phyloP scores from a whole-genome alignment of 1,140 invertebrate species.

The Bradysia coprophila region DNA sequence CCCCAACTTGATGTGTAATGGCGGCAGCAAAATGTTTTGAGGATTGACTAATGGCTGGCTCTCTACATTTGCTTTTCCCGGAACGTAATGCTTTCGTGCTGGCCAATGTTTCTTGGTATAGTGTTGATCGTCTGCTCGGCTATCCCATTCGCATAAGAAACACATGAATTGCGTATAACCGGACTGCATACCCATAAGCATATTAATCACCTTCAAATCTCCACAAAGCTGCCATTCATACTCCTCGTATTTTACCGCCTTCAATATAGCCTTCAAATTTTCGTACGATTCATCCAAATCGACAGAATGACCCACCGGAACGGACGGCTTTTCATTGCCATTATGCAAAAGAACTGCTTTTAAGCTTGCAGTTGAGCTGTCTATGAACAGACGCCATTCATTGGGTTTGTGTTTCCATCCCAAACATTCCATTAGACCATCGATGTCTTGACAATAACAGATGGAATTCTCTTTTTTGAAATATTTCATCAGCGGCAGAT shows the following conservation, averaged over 20 bases:
- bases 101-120: constrained; percentile 7
- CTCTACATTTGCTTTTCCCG: background rate
- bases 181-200: constrained; percentile 13
- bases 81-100: background rate
- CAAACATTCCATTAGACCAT: too few species aligned
- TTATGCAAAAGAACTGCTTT: constrained; percentile 12
- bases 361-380: constrained; percentile 12
- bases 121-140: constrained; percentile 15
- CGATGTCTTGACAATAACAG: too few species aligned
- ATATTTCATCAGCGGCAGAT: too few species aligned
- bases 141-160: constrained; percentile 25
- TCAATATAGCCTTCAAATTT: constrained; percentile 9
- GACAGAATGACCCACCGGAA: constrained; percentile 10
- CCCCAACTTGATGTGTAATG: constrained; percentile 19
- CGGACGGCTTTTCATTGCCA: constrained; percentile 8
- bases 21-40: constrained; percentile 8
- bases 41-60: background rate
- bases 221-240: constrained; percentile 17
- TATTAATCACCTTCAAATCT: constrained; percentile 20
- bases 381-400: constrained; percentile 13
- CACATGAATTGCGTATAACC: constrained; percentile 17
- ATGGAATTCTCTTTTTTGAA: too few species aligned
- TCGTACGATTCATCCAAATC: constrained; percentile 12
- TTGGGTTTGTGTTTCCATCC: constrained; percentile 1
- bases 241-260: constrained; percentile 14